These are phyloP conservation scores for Agelas oroides DNA, from an alignment of 37 sponge, comb jelly and placozoan species.

Conservation along the genomic window DNA sequence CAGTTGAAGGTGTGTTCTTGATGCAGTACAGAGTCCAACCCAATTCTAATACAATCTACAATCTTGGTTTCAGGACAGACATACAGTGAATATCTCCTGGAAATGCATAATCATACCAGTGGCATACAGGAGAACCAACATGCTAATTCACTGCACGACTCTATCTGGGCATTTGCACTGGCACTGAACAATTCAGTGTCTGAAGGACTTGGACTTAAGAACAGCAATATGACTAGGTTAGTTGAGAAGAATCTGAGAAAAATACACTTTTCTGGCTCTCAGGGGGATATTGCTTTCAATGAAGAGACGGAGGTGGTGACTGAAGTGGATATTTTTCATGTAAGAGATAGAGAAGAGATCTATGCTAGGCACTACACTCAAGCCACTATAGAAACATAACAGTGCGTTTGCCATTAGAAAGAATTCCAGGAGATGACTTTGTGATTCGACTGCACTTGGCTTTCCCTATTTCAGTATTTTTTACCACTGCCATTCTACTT, in stretches of 20 bases:
- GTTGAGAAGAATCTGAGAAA: constrained; percentile 4
- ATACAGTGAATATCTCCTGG: constrained; percentile 21
- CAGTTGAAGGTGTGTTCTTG: constrained; percentile 26
- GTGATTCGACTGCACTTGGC: background rate
- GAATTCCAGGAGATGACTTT: constrained; percentile 23
- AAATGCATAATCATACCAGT: no score
- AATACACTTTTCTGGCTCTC: constrained; percentile 14
- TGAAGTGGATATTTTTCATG: constrained; percentile 17
- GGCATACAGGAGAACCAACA: background rate
- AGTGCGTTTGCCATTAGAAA: background rate
- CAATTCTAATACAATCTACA: background rate
- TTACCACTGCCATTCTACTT: background rate
- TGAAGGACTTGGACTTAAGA: background rate
- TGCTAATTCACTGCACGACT: constrained; percentile 45
- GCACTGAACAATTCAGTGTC: constrained; percentile 44
- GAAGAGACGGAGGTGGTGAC: background rate
- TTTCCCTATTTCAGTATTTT: background rate
- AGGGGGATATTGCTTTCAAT: background rate
- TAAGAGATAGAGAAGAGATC: no score
- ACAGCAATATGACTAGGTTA: background rate
- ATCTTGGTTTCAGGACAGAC: constrained; percentile 1
- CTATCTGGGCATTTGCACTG: constrained; percentile 52
- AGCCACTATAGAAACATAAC: constrained; percentile 18
- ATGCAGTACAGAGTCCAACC: background rate
- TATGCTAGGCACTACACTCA: no score